These are phyloP conservation scores for Urocynchramus pylzowi DNA, from an alignment of 2,113 vertebrate genomes.

Conservation along the genomic window DNA sequence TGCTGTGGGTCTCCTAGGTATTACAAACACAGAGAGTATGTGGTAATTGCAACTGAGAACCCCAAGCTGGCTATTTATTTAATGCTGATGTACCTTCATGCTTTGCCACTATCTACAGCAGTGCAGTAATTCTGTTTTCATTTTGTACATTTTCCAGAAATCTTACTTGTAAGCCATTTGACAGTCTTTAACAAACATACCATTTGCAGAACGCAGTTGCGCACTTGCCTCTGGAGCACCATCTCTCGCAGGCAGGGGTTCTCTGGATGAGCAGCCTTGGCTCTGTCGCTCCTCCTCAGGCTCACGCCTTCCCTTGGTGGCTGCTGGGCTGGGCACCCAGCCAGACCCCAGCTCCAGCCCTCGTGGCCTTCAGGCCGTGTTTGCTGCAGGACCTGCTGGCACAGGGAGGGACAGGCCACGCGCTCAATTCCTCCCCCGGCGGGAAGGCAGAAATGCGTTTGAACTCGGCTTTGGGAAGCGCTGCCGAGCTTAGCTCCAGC, in stretches of 20 bases:
- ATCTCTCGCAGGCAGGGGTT: rapidly evolving
- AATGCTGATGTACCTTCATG: conserved; percentile 21
- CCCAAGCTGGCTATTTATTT: conserved; percentile 45
- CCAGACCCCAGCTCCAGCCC: background rate
- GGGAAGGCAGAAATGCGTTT: background rate
- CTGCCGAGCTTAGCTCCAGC: background rate
- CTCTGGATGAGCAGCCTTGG: background rate
- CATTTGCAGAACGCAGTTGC: background rate
- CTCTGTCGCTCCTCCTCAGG: rapidly evolving
- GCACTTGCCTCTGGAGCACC: background rate
- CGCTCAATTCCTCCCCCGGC: rapidly evolving
- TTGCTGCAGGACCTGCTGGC: background rate
- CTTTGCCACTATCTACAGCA: conserved; percentile 10
- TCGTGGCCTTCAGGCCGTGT: rapidly evolving
- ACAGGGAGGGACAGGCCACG: background rate
- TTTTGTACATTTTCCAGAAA: background rate
- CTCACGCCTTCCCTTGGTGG: rapidly evolving
- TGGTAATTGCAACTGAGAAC: conserved; percentile 39
- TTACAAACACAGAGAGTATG: background rate
- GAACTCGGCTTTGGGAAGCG: background rate
- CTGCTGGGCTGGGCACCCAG: background rate
- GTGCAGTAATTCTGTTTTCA: conserved; percentile 3
- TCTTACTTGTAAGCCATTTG: background rate
- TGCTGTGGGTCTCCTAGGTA: conserved; percentile 7
- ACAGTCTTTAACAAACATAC: background rate